These are phyloP conservation scores for Diceros bicornis DNA, from an alignment of 2,797 vertebrate genomes.

Conservation along the genomic window DNA sequence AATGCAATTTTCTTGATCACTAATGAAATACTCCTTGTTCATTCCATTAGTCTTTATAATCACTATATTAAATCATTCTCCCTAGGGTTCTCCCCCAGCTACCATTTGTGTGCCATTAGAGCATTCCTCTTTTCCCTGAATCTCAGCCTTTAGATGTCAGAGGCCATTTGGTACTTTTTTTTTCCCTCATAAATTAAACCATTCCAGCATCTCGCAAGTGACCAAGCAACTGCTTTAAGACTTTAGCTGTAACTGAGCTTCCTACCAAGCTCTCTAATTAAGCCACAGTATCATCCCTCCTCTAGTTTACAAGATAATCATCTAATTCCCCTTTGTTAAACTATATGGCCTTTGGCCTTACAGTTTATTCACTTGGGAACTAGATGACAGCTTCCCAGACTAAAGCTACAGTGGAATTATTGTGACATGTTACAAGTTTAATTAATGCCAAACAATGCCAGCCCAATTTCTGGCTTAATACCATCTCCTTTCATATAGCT, in stretches of 20 bases:
- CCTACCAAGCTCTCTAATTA: conserved; percentile 75
- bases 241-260: conserved; percentile 46
- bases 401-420: conserved; percentile 54
- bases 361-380: conserved; percentile 80
- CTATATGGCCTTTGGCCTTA: conserved; percentile 71
- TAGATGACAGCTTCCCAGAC: conserved; percentile 61
- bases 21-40: conserved; percentile 64
- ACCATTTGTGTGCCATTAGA: background rate
- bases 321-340: conserved; percentile 83
- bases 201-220: conserved; percentile 52
- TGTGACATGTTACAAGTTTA: conserved; percentile 71
- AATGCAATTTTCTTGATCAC: conserved; percentile 66
- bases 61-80: conserved; percentile 58
- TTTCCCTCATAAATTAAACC: conserved; percentile 70
- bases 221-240: conserved; percentile 58
- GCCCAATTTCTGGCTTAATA: conserved; percentile 51
- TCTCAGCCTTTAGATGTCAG: background rate
- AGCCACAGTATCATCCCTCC: conserved; percentile 61
- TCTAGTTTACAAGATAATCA: conserved; percentile 83
- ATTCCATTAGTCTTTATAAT: conserved; percentile 65
- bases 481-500: conserved; percentile 51
- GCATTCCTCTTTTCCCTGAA: background rate
- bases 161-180: conserved; percentile 38
- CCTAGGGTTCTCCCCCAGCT: background rate
- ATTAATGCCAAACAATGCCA: conserved; percentile 74